Base-by-base conservation (phyloP, 2,113 vertebrate genomes). In the Zeus faber region DNA sequence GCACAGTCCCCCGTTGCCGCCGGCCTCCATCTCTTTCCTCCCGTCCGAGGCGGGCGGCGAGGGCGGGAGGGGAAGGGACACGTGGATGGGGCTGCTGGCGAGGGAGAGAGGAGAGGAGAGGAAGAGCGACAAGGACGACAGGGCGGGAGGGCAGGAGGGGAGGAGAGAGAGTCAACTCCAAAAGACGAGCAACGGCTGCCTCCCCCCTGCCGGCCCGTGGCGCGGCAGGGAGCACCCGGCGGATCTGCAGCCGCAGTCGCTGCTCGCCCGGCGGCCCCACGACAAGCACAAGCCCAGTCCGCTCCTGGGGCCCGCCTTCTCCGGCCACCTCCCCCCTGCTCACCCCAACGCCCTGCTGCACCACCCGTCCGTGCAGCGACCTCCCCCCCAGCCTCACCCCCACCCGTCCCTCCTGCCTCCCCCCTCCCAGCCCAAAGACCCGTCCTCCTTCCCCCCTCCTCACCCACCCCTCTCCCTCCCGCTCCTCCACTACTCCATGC, bases 401-500 rank as follows among this genome's bases (percentile, higher is more conserved):
- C 70, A 47, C 62, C 61, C 41, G 62, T 82, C 57, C 46, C 73
- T 27, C 14, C 72, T 17, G 60, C 54, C 79, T 64, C 87, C 14
- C 24, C 72, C 77, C n/a, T 65, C 81, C 31, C 76, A 82, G 22
- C 61, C 83, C 17, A 55, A 80, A 6, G 55, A 72, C 55, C 71
- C 47, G 0, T 64, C 46, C 65, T 23, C 62, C 70, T 54, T 44
- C 68, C 47, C 60, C 44, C 6, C 74, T 1, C 63, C 76, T 16
- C 53, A 73, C 2, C 69, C 76, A 5, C 62, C 83, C 10, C 57
- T 70, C 71, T 37, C 82, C 11, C 76, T 87, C 21, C 89, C 88
- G 0, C 71, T 90, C 9, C 83, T 90, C 31, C 89, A 90, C 66
- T 89, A 89, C 77, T 90, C 89, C 70, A 90, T 91, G 89, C 89